Conservation (phyloP, 1,140 invertebrate genomes). For the Cyphomyrmex costatus region DNA sequence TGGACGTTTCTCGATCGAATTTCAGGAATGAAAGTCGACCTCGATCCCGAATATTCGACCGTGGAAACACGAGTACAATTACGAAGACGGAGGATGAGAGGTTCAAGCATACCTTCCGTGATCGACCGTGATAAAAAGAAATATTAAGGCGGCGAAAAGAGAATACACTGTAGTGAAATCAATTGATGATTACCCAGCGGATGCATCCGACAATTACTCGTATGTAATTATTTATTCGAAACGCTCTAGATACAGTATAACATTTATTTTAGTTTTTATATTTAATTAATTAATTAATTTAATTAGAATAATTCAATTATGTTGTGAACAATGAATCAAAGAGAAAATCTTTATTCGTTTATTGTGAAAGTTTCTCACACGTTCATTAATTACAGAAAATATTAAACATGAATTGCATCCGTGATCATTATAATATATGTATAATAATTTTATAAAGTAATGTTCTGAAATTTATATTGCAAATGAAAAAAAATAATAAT, state of each 20-base stretch:
- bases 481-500: neutral
- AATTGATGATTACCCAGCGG: conserved; percentile 61
- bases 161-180: neutral
- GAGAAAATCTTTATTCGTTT: neutral
- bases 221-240: conserved; percentile 33
- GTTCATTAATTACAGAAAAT: neutral
- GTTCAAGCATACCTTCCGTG: conserved; percentile 62
- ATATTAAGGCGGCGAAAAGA: neutral
- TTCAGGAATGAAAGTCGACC: conserved; percentile 75
- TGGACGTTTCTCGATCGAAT: conserved; percentile 62
- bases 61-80: conserved; percentile 43
- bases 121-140: conserved; percentile 34
- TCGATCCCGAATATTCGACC: conserved; percentile 62
- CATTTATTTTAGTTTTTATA: neutral
- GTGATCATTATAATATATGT: neutral
- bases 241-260: neutral
- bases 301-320: conserved; percentile 7
- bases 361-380: neutral
- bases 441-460: conserved; percentile 3
- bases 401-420: neutral
- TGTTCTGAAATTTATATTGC: neutral
- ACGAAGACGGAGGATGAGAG: conserved; percentile 41
- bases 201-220: conserved; percentile 58
- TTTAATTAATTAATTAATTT: neutral
- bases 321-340: neutral